These are phyloP conservation scores for Typhlomys cinereus DNA, from an alignment of 2,113 vertebrate species.

Conservation along the genomic window DNA sequence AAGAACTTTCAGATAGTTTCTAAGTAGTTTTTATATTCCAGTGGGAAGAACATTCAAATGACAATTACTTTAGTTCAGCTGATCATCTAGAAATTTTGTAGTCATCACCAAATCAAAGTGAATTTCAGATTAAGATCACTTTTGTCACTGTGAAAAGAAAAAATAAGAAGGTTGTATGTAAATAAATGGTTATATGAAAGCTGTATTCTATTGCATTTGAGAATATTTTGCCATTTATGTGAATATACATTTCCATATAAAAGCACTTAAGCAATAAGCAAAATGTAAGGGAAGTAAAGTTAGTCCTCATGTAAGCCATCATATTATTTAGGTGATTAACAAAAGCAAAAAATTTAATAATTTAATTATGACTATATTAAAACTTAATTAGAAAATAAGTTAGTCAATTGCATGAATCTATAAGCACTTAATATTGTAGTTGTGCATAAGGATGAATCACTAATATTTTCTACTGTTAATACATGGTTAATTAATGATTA, in stretches of 20 bases:
- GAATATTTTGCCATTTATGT: constrained; percentile 56
- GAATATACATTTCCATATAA: constrained; percentile 54
- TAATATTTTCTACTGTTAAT: constrained; percentile 86
- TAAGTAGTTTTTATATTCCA: constrained; percentile 28
- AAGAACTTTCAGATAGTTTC: not conserved
- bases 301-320: constrained; percentile 71
- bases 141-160: not conserved
- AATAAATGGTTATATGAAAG: constrained; percentile 50
- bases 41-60: not conserved
- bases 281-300: constrained; percentile 43
- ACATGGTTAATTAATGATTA: constrained; percentile 90
- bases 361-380: constrained; percentile 86
- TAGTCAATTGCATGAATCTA: constrained; percentile 86
- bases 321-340: constrained; percentile 80
- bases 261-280: constrained; percentile 47
- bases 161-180: not conserved
- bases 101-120: constrained; percentile 3
- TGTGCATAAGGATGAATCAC: constrained; percentile 85
- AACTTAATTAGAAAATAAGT: constrained; percentile 88
- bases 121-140: constrained; percentile 29
- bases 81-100: constrained; percentile 16
- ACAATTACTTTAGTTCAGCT: constrained; percentile 34
- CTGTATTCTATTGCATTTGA: not conserved
- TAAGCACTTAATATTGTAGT: constrained; percentile 84
- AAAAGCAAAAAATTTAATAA: constrained; percentile 83